Evolutionary conservation across 2,113 vertebrate species (phyloP).

Genomic region (Cromileptes altivelis): DNA sequence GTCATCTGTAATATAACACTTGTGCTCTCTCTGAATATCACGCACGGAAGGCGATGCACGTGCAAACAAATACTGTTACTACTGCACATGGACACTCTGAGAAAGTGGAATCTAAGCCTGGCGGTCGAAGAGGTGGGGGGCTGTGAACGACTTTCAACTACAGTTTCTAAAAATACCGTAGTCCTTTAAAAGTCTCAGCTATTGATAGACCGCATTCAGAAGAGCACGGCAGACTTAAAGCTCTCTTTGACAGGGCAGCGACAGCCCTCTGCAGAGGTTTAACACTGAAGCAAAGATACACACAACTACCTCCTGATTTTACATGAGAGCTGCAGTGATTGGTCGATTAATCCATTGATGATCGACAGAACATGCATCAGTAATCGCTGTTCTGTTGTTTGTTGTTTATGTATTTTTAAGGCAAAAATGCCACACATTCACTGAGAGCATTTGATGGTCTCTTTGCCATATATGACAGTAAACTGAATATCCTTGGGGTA

Average conservation of each 20-base stretch:
- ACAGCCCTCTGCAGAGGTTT: not conserved
- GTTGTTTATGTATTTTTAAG: not conserved
- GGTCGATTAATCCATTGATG: not conserved
- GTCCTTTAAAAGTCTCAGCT: constrained; percentile 72
- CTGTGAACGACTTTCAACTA: constrained; percentile 35
- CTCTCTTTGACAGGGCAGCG: not conserved
- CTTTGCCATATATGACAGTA: too few relatives aligned
- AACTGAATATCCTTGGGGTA: not conserved
- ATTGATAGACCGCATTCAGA: constrained; percentile 64
- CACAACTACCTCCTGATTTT: not conserved
- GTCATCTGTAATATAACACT: constrained; percentile 63
- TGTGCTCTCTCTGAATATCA: constrained; percentile 10
- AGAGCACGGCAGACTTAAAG: constrained; percentile 7
- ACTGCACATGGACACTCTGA: constrained; percentile 8
- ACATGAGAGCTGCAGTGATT: not conserved
- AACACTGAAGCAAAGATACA: not conserved
- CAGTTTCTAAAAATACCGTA: constrained; percentile 68
- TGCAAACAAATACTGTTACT: constrained; percentile 7
- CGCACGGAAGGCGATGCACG: constrained; percentile 5
- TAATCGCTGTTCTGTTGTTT: not conserved
- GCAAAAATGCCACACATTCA: too few relatives aligned
- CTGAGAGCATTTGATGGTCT: too few relatives aligned
- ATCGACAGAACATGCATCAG: not conserved
- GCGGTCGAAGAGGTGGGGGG: constrained; percentile 6
- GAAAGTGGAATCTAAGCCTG: constrained; percentile 49